Evolutionary conservation across 2,113 vertebrate species (phyloP).

Genomic region (Nerophis ophidion): DNA sequence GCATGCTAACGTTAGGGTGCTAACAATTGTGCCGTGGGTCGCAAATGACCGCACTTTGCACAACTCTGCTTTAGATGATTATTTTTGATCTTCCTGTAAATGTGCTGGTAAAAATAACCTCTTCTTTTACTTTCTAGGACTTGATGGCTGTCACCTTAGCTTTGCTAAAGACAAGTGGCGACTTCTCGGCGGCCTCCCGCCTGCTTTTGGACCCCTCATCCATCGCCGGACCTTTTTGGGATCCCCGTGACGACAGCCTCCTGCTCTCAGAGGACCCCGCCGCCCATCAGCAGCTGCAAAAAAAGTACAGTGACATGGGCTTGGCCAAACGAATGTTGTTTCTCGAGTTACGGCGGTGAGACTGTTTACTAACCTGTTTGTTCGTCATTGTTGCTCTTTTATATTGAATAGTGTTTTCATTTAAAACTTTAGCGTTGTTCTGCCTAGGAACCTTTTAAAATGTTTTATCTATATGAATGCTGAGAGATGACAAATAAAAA

Average conservation of each 20-base stretch:
- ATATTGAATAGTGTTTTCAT: too few relatives aligned
- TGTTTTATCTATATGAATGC: too few relatives aligned
- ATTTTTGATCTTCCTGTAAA: too few relatives aligned
- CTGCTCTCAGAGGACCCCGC: slow-evolving; percentile 39
- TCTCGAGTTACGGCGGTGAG: slow-evolving; percentile 46
- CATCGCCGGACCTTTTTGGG: slow-evolving; percentile 45
- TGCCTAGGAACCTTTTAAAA: too few relatives aligned
- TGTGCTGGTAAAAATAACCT: background rate
- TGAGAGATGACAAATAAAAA: too few relatives aligned
- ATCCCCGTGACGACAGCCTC: slow-evolving; percentile 46
- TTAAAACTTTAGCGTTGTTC: too few relatives aligned
- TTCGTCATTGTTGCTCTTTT: background rate
- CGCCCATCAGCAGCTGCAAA: slow-evolving; percentile 33
- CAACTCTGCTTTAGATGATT: too few relatives aligned
- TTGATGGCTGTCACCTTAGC: slow-evolving; percentile 80
- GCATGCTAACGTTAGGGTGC: too few relatives aligned
- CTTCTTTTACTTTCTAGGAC: slow-evolving; percentile 45
- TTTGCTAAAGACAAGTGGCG: slow-evolving; percentile 83
- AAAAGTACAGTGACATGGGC: slow-evolving; percentile 55
- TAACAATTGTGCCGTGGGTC: too few relatives aligned
- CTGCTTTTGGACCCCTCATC: slow-evolving; percentile 60
- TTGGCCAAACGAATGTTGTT: slow-evolving; percentile 61
- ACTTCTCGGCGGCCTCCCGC: slow-evolving; percentile 67
- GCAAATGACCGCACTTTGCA: too few relatives aligned
- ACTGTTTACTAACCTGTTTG: background rate